Conservation (phyloP, 2,797 vertebrate genomes). For the Lates japonicus region DNA sequence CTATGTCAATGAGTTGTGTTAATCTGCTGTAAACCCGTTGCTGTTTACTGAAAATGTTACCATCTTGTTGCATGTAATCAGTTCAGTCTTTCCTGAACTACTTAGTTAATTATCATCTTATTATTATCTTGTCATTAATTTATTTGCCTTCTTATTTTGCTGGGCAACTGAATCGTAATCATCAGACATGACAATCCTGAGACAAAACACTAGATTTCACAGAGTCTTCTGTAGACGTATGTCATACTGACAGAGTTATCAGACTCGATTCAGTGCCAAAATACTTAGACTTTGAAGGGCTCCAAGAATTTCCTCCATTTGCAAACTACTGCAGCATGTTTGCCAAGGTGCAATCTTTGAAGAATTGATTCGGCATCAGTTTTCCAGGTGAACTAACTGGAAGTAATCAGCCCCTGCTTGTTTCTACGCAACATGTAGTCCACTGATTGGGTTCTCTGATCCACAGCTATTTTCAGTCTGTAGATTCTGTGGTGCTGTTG, state of each 20-base stretch:
- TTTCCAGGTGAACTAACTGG: conserved; percentile 56
- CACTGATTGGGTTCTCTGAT: conserved; percentile 75
- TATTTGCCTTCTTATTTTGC: background rate
- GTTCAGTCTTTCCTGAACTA: background rate
- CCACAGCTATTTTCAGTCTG: conserved; percentile 62
- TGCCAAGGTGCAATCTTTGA: conserved; percentile 60
- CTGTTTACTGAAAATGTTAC: background rate
- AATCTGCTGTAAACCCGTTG: background rate
- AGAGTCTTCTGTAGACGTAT: conserved; percentile 7
- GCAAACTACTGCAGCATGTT: conserved; percentile 55
- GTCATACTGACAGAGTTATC: conserved; percentile 46
- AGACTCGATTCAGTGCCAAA: conserved; percentile 25
- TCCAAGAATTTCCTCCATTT: conserved; percentile 32
- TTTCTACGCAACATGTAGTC: conserved; percentile 70
- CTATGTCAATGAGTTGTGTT: background rate
- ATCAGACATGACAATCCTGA: conserved; percentile 6
- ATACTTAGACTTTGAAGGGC: conserved; percentile 22
- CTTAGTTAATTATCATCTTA: background rate
- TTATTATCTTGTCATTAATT: conserved; percentile 15
- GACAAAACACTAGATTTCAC: conserved; percentile 7
- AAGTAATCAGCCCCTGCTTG: conserved; percentile 72
- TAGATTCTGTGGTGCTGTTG: conserved; percentile 31
- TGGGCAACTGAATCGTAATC: conserved; percentile 3
- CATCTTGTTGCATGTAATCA: background rate
- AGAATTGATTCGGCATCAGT: conserved; percentile 73